Conservation (phyloP, 2,113 vertebrate species). For the Meriones unguiculatus region DNA sequence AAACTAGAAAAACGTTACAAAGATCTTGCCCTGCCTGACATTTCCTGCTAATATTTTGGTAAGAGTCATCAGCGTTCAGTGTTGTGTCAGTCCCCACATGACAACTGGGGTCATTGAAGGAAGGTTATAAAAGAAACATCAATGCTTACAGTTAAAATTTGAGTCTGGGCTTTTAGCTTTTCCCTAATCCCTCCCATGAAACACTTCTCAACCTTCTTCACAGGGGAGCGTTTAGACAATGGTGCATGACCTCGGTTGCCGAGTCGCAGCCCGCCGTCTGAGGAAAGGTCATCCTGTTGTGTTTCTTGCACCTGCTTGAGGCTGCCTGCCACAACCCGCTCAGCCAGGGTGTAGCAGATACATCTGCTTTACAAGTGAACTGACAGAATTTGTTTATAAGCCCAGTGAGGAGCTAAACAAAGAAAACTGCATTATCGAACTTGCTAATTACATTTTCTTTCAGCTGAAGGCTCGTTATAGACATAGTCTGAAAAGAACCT, state of each 20-base stretch:
- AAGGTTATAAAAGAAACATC: background rate
- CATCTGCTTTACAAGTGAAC: conserved; percentile 88
- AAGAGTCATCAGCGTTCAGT: background rate
- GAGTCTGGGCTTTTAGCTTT: background rate
- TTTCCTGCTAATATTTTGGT: background rate
- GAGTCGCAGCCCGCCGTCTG: conserved; percentile 77
- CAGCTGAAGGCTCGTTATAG: conserved; percentile 87
- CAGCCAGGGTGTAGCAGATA: conserved; percentile 79
- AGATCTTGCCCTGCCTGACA: background rate
- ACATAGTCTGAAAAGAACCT: conserved; percentile 74
- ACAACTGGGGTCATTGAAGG: background rate
- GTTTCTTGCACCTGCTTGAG: conserved; percentile 86
- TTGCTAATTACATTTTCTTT: conserved; percentile 88
- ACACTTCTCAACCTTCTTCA: conserved; percentile 26
- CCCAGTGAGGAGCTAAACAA: conserved; percentile 87
- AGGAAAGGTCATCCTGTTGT: conserved; percentile 80
- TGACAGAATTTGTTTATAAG: conserved; percentile 89
- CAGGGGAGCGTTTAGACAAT: conserved; percentile 62
- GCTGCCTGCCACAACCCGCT: conserved; percentile 74
- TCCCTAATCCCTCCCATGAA: background rate
- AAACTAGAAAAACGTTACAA: conserved; percentile 5
- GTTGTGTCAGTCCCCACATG: background rate
- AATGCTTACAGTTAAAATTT: background rate
- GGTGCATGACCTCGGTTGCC: conserved; percentile 69
- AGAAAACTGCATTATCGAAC: conserved; percentile 88